phyloP scores from a whole-genome alignment of 1,140 invertebrate genomes.

The Pygmarrhopalites habei region DNA sequence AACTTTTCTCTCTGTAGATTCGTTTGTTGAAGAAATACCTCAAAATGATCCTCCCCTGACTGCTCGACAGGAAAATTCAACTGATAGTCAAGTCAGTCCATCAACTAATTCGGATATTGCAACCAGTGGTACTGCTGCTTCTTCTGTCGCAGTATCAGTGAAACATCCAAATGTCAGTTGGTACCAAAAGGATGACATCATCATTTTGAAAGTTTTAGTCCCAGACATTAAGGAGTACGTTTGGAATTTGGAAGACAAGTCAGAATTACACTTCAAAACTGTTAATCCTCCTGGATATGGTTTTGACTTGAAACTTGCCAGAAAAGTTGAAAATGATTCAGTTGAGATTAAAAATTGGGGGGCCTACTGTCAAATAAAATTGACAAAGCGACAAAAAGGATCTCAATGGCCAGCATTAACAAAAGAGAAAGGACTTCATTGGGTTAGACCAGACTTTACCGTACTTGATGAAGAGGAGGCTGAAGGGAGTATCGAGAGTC shows the following conservation, averaged over 20 bases:
- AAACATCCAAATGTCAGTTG: neutral
- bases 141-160: neutral
- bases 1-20: no score
- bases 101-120: no score
- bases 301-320: neutral
- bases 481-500: neutral
- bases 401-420: neutral
- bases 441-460: neutral
- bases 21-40: no score
- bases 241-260: neutral
- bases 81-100: no score
- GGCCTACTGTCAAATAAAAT: neutral
- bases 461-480: neutral
- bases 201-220: neutral
- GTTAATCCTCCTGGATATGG: constrained; percentile 4
- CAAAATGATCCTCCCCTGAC: no score
- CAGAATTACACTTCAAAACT: neutral
- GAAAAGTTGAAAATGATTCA: neutral
- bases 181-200: neutral
- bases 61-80: no score
- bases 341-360: neutral
- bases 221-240: neutral
- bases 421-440: neutral
- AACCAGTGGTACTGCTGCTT: neutral
- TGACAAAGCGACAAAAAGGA: neutral